A percentile compares a stretch with the other conserved stretches of the same genome.
These are phyloP conservation scores for Muscicapa adusta DNA, from an alignment of 2,113 vertebrate genomes.

Conservation along the genomic window DNA sequence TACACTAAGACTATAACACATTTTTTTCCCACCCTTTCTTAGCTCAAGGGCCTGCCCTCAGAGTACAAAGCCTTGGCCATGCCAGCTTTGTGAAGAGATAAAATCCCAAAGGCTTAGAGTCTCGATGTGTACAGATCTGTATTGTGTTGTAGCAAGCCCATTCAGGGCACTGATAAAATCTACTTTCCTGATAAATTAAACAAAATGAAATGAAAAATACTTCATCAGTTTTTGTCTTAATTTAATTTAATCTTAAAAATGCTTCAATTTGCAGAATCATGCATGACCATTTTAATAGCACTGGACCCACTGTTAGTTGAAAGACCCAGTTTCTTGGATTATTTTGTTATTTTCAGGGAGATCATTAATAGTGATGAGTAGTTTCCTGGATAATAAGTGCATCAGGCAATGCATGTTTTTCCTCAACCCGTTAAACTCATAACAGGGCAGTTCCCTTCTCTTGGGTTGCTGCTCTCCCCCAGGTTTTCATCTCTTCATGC, in stretches of 20 bases:
- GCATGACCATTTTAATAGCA: neutral
- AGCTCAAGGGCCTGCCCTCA: neutral
- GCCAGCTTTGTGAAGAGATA: neutral
- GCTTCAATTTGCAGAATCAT: neutral
- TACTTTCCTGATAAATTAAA: neutral
- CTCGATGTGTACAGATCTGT: neutral
- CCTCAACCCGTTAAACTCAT: neutral
- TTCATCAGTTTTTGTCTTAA: neutral
- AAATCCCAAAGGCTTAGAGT: neutral
- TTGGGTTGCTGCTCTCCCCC: neutral
- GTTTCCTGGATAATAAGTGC: conserved; percentile 10
- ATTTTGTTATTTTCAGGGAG: conserved; percentile 16
- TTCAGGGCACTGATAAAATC: neutral
- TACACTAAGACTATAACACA: neutral
- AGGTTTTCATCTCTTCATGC: neutral
- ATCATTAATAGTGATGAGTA: neutral
- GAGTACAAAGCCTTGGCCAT: neutral
- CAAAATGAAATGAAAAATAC: neutral
- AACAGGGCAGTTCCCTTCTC: neutral
- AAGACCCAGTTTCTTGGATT: neutral
- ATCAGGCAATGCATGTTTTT: neutral
- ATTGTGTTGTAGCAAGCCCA: neutral
- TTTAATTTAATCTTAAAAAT: neutral
- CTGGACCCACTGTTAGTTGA: neutral
- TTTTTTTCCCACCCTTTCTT: neutral